These are phyloP conservation scores for Acyrthosiphon pisum DNA, from an alignment of 1,140 invertebrate genomes.

Conservation along the genomic window DNA sequence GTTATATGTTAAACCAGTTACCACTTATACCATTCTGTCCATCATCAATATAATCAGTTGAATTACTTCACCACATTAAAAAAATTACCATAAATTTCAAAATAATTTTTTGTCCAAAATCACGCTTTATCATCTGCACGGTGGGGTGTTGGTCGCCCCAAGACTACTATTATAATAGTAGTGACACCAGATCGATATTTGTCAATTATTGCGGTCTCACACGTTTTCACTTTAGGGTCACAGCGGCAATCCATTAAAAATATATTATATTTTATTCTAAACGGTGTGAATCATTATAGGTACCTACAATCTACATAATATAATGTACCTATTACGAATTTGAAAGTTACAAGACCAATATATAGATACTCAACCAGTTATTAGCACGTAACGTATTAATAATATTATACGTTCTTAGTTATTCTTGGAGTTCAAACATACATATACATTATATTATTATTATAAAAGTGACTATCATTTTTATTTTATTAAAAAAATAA, in stretches of 20 bases:
- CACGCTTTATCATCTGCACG: neutral
- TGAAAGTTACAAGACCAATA: neutral
- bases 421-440: neutral
- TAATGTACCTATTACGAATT: neutral
- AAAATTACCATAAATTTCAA: neutral
- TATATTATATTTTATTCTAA: neutral
- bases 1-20: neutral
- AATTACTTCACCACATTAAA: neutral
- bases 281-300: neutral
- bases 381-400: neutral
- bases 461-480: neutral
- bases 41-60: neutral
- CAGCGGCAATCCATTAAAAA: neutral
- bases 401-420: neutral
- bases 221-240: neutral
- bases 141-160: neutral
- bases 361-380: neutral
- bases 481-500: conserved; percentile 5
- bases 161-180: neutral
- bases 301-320: too few species aligned
- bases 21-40: neutral
- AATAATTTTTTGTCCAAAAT: neutral
- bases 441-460: neutral
- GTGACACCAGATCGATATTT: neutral
- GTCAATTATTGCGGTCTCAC: neutral